phyloP scores from a whole-genome alignment of 2,797 vertebrate genomes.

The Urophycis tenuis region DNA sequence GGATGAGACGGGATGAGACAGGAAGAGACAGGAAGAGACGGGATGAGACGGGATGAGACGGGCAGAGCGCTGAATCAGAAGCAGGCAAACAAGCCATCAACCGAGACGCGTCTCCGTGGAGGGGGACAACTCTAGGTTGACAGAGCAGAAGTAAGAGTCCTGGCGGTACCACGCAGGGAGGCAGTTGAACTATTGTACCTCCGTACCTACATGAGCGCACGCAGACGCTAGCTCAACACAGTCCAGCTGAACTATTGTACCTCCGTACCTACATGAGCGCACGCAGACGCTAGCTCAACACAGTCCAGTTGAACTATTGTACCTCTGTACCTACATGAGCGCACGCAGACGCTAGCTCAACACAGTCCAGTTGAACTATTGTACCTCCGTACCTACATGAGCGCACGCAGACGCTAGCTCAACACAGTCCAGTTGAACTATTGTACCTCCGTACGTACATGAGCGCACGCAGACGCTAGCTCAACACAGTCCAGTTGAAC shows the following conservation, averaged over 20 bases:
- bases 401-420: not conserved
- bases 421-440: not conserved
- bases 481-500: not conserved
- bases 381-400: not conserved
- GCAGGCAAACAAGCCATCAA: not conserved
- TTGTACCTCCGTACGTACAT: not conserved
- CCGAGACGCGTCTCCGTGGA: not conserved
- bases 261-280: not conserved
- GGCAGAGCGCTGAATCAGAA: not conserved
- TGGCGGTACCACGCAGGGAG: not conserved
- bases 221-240: not conserved
- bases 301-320: not conserved
- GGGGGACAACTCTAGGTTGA: not conserved
- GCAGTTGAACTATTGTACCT: not conserved
- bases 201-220: not conserved
- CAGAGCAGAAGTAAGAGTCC: not conserved
- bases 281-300: not conserved
- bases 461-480: not conserved
- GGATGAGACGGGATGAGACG: too few relatives aligned
- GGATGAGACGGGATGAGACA: slow-evolving; percentile 83
- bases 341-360: not conserved
- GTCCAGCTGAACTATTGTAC: too few relatives aligned
- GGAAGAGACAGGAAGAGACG: too few relatives aligned
- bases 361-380: not conserved
- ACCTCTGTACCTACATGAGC: not conserved